Base-by-base conservation (phyloP, 1,140 invertebrate genomes). In the Hylaeus volcanicus region DNA sequence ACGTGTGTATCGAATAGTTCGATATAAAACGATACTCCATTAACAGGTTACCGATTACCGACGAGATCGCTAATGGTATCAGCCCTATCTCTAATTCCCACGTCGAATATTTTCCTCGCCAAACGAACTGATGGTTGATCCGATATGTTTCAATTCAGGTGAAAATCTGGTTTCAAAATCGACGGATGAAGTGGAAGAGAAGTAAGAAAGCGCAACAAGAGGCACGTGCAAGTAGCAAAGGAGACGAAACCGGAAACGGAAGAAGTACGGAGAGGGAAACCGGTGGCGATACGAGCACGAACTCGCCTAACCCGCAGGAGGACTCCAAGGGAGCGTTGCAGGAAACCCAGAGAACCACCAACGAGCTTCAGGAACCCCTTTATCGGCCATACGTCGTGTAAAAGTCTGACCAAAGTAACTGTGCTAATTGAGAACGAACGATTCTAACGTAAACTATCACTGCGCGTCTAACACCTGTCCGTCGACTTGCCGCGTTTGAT, bases 131-230 rank as follows among this genome's bases (percentile, higher is more conserved):
- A 65, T 53, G 15, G 12, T 76, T n/a, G 43, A 51, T 37, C 26
- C 45, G 15, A 5, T 9, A 39, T 84, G 86, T 86, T 79, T 75
- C 1, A 73, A 84, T 89, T 5, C 94, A 98, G 97, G 97, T 98
- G 63, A 98, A 98, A 94, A 98, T 98, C 83, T 98, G 98, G 98
- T 98, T 98, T 92, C 98, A 98, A 95, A 98, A 98, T 92, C 94
- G 98, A 26, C 94, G 98, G 86, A 98, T 98, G 98, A 98, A 98
- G 91, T 98, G 98, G 98, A 98, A 98, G 91, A 94, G 98, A 5
- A 98, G 97, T 79, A 98, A 98, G 95, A 98, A 98, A 90, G 97
- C 97, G 0, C 97, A 98, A 91, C 96, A 97, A 86, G 97, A 98
- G 91, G 95, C 96, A 51, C 89, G 93, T 64, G 76, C 91, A 5